Percentiles rank a stretch among this genome's conserved stretches.
These are phyloP conservation scores for Stenichneumon culpator DNA, from an alignment of 2,888 invertebrate genomes.

Conservation along the genomic window DNA sequence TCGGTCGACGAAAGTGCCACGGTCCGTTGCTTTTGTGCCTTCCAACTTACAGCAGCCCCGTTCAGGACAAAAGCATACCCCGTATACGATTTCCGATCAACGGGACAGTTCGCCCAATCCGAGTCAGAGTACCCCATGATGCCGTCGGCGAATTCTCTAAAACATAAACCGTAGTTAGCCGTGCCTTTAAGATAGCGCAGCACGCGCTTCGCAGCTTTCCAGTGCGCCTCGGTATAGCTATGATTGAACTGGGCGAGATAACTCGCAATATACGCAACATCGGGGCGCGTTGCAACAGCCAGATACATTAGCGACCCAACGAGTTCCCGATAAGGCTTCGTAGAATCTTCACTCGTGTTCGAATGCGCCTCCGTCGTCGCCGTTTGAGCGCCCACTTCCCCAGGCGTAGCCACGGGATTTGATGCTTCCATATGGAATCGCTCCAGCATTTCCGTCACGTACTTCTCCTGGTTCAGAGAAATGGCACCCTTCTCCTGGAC, in stretches of 20 bases:
- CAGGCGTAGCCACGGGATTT: slow-evolving; percentile 33
- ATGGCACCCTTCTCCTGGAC: slow-evolving; percentile 24
- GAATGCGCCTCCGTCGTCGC: not conserved
- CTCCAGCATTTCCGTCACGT: slow-evolving; percentile 38
- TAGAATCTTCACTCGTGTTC: not conserved
- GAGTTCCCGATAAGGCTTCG: slow-evolving; percentile 57
- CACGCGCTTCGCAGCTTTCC: slow-evolving; percentile 57
- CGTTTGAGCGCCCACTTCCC: slow-evolving; percentile 25
- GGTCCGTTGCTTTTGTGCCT: slow-evolving; percentile 43
- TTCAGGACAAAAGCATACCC: slow-evolving; percentile 50
- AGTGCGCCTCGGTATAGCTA: slow-evolving; percentile 30
- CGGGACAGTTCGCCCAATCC: slow-evolving; percentile 38
- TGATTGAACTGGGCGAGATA: slow-evolving; percentile 48
- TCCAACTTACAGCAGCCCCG: slow-evolving; percentile 48
- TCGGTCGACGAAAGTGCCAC: slow-evolving; percentile 48
- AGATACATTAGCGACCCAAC: slow-evolving; percentile 63
- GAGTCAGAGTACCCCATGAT: slow-evolving; percentile 16
- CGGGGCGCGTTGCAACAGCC: slow-evolving; percentile 61
- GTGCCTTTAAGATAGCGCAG: slow-evolving; percentile 51
- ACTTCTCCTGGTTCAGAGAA: slow-evolving; percentile 31
- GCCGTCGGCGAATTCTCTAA: slow-evolving; percentile 26
- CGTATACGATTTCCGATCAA: slow-evolving; percentile 46
- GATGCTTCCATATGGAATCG: slow-evolving; percentile 9
- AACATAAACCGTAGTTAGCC: slow-evolving; percentile 43
- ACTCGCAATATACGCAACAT: slow-evolving; percentile 61